Conservation (phyloP, 2,113 vertebrate genomes). For the Tragelaphus buxtoni region DNA sequence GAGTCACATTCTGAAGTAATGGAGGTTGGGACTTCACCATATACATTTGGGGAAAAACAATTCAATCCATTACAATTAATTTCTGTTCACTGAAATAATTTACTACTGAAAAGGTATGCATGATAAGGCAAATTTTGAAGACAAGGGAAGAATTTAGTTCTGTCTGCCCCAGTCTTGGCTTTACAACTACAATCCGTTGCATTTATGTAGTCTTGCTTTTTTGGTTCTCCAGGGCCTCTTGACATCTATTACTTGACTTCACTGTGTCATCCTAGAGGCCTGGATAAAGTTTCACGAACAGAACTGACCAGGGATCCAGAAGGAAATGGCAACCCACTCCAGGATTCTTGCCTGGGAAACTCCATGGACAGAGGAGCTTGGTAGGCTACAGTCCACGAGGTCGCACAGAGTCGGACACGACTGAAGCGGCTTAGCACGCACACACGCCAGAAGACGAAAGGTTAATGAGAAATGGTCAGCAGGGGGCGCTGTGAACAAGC, state of each 20-base stretch:
- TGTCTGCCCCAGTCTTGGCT: background rate
- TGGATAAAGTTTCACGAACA: background rate
- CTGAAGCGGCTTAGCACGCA: background rate
- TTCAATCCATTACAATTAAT: background rate
- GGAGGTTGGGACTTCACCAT: background rate
- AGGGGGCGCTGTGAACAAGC: conserved; percentile 12
- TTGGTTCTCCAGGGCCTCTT: background rate
- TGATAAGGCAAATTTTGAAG: background rate
- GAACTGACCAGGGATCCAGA: background rate
- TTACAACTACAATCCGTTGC: background rate
- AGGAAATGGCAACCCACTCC: background rate
- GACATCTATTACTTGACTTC: background rate
- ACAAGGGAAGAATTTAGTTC: background rate
- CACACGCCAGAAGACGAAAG: background rate
- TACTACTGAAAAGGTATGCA: background rate
- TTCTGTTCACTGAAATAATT: background rate
- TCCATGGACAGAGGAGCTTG: background rate
- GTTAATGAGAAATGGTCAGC: background rate
- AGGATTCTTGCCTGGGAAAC: background rate
- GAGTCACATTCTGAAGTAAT: background rate
- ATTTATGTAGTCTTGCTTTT: background rate
- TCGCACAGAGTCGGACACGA: background rate
- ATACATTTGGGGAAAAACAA: background rate
- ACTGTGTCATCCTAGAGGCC: background rate
- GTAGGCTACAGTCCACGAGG: background rate